Conservation (phyloP, 2,797 vertebrate species). For the Neomorphus geoffroyi region DNA sequence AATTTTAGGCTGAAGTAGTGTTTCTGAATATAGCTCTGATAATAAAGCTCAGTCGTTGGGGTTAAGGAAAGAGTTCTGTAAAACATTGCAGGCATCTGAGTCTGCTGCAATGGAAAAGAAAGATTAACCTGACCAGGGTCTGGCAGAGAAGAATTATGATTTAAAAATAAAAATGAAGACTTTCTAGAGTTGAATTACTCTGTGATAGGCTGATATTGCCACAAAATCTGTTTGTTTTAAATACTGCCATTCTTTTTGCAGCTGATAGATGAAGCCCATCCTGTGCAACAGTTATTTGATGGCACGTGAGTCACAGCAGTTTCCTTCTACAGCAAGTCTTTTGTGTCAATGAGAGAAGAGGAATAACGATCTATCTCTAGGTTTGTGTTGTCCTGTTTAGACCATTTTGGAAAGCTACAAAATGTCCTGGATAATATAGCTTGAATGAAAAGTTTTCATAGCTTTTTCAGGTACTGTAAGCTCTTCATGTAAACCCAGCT, state of each 20-base stretch:
- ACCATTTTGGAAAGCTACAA: background rate
- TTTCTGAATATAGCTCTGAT: constrained; percentile 25
- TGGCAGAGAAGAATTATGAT: background rate
- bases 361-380: background rate
- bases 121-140: background rate
- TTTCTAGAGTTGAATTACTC: background rate
- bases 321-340: background rate
- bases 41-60: background rate
- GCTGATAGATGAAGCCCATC: background rate
- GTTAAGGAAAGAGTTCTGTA: background rate
- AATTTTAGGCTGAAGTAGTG: constrained; percentile 10
- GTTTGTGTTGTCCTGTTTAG: background rate
- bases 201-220: background rate
- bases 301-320: background rate
- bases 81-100: background rate
- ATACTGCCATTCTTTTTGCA: background rate
- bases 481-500: background rate
- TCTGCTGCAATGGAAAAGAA: background rate
- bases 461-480: background rate
- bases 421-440: background rate
- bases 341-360: background rate
- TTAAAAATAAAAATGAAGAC: background rate
- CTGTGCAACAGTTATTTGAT: background rate
- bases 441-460: background rate
- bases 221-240: constrained; percentile 8